These are phyloP conservation scores for Orientallactaga sibirica DNA, from an alignment of 2,797 vertebrate species.

Conservation along the genomic window DNA sequence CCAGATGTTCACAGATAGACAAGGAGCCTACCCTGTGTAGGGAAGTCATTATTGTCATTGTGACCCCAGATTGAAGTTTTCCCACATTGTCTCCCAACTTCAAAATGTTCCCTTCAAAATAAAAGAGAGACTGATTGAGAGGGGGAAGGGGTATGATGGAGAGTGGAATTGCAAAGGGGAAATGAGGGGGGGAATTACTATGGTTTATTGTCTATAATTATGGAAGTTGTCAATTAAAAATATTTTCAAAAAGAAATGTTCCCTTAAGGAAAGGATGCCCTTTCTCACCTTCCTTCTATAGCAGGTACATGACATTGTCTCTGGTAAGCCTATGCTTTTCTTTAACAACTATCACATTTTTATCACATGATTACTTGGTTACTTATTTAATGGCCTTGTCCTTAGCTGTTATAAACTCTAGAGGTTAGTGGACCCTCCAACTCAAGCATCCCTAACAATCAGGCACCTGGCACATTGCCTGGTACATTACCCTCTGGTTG, in stretches of 20 bases:
- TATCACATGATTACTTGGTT: not conserved
- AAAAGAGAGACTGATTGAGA: not conserved
- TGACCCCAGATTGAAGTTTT: not conserved
- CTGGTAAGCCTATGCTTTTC: not conserved
- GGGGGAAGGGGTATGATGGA: too few relatives aligned
- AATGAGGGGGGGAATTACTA: too few relatives aligned
- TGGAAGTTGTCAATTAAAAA: too few relatives aligned
- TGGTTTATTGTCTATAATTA: too few relatives aligned
- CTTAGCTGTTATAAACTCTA: not conserved
- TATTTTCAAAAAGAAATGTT: not conserved
- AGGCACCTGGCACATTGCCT: not conserved
- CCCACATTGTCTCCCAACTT: not conserved
- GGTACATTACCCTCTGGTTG: not conserved
- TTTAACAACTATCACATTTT: not conserved
- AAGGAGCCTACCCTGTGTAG: not conserved
- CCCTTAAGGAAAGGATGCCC: not conserved
- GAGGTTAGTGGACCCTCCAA: not conserved
- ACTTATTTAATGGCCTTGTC: not conserved
- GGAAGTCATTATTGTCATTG: conserved; percentile 12
- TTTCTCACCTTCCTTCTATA: not conserved
- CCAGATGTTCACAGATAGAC: not conserved
- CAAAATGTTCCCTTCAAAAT: not conserved
- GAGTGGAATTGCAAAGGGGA: too few relatives aligned
- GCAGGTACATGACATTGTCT: not conserved
- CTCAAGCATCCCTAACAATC: not conserved